Evolutionary conservation across 1,140 invertebrate species (phyloP), one percentile per base, ranked within the genome.

Genomic region (Drosophila murphyi): DNA sequence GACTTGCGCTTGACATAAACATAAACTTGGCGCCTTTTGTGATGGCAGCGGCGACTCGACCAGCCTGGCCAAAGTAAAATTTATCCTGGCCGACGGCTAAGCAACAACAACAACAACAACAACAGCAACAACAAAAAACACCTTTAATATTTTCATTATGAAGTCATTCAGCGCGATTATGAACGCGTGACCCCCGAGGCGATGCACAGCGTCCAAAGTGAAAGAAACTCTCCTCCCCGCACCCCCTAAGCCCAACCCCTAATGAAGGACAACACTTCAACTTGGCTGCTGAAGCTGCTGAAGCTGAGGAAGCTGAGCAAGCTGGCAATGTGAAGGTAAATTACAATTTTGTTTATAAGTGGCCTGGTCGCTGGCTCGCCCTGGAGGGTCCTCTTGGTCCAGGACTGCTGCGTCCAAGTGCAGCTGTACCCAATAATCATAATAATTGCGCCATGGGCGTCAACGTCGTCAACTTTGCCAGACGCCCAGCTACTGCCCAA

Each of bases 121-220:
- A 12, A 12, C 12, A 20, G 20, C 20, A 20, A 83, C 45, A 76
- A 68, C 85, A 88, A 78, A 81, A 88, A 88, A 83, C 85, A 88
- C 86, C 87, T 90, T 90, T 90, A 89, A 90, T 90, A 90, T 90
- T 90, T 90, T 90, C 87, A 90, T 90, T 90, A 90, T 86, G 87
- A 87, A 90, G 86, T 90, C 86, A 90, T 90, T 90, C 73, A 71
- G 78, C 78, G 85, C 85, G 81, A 90, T 89, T 89, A 90, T 89
- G 85, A 89, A 80, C 78, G 85, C 85, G 85, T 88, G 83, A 88
- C 83, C 83, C 83, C 83, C 83, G 62, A 88, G 83, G 85, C 85
- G 83, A 55, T 69, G 61, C 76, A 79, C 82, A 78, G 82, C 82
- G 57, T 70, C 80, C 56, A 61, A 61, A 54, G 37, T 29, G 31